Evolutionary conservation across 2,113 vertebrate species (phyloP), one percentile per base, ranked within the genome.

Genomic region (Crotalus tigris): DNA sequence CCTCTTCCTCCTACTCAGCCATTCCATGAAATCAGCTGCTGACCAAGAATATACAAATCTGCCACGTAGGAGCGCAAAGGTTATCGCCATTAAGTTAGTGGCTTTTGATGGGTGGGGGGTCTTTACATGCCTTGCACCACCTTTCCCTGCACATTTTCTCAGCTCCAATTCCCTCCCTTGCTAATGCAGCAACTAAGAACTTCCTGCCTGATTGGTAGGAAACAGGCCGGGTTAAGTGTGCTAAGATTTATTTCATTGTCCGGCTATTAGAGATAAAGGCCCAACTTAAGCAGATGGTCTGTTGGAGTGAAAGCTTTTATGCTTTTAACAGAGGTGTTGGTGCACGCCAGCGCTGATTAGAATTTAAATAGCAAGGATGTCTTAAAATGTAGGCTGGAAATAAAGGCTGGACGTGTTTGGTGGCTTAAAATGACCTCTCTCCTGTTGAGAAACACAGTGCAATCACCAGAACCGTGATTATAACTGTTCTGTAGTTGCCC

Each of bases 281-380:
- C 51, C 3, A 87, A 93, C 85, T 86, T 55, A 85, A 96, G 64
- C 92, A 93, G 93, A 92, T 88, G 91, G 90, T 87, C 87, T 57
- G 87, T 51, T 85, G 92, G 96, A 95, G 95, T 93, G 95, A 96
- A 96, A 46, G 95, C 94, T 93, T 94, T 96, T 95, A 94, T 96
- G 95, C 96, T 97, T 98, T 97, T 96, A 97, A 95, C 95, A 15
- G 95, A 95, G 95, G 89, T 93, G 93, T 93, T 92, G 94, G 85
- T 96, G 92, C 94, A 94, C 15, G 26, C 87, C 19, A 23, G 90
- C 23, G 12, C 24, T 88, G 92, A 97, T 96, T 95, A 91, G 94
- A 91, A 95, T 94, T 95, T 95, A 96, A 96, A 97, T 95, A 97
- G 97, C 95, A 96, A 89, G 92, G 91, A 96, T 96, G 96, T 95